phyloP scores from a whole-genome alignment of 2,797 vertebrate species.

The Podarcis lilfordi region DNA sequence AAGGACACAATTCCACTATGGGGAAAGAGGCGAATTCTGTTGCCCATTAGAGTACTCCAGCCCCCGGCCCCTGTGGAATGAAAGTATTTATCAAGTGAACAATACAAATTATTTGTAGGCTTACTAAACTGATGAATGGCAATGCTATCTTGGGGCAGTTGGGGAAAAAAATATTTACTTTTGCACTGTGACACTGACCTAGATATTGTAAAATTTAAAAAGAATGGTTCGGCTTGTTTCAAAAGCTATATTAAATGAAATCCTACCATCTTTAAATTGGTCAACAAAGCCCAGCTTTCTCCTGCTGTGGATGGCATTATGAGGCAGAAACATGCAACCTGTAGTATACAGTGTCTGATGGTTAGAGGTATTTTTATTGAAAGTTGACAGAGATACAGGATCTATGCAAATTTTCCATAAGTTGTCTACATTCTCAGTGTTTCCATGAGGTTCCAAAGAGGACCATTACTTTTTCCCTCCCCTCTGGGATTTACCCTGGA shows the following conservation, averaged over 20 bases:
- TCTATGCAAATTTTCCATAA: constrained; percentile 45
- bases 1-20: background rate
- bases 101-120: background rate
- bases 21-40: background rate
- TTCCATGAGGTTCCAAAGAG: constrained; percentile 32
- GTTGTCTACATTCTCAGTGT: constrained; percentile 47
- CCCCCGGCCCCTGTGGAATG: background rate
- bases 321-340: background rate
- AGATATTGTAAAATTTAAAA: background rate
- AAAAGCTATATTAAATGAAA: background rate
- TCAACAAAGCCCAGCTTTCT: background rate
- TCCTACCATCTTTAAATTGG: background rate
- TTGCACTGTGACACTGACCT: background rate
- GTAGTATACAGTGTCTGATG: constrained; percentile 31
- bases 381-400: constrained; percentile 63
- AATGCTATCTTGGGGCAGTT: background rate
- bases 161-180: background rate
- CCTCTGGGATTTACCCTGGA: constrained; percentile 32
- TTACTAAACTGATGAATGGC: background rate
- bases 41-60: background rate
- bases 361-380: constrained; percentile 73
- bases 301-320: background rate
- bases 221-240: background rate
- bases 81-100: background rate
- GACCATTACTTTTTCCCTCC: background rate